Evolutionary conservation across 2,113 vertebrate genomes (phyloP), one percentile per base, ranked within the genome.

Genomic region (Neomonachus schauinslandi): DNA sequence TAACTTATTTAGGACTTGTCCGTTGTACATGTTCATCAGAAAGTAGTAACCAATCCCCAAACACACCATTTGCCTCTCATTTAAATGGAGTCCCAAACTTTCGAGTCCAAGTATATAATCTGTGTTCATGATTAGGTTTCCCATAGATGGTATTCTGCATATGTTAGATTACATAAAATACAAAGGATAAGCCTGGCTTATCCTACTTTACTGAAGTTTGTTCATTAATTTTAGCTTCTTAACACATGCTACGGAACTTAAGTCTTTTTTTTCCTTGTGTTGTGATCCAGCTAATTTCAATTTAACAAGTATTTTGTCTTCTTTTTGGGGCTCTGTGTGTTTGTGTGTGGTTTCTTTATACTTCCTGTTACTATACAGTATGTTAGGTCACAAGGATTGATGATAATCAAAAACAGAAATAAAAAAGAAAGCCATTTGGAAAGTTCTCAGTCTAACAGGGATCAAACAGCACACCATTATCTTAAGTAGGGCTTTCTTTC

Each of bases 221-320:
- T 95, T 63, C 33, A 89, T 83, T 92, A 89, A 86, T 46, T 94
- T 95, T 51, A 71, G 46, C 33, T 94, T 46, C 26, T 93, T 69
- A 84, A 74, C 16, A 76, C 19, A 3, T 67, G 46, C 1, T 36
- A 19, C 0, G 80, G 61, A 90, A 19, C 2, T 63, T 89, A 61
- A 21, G 16, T 89, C 74, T 33, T 36, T 26, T 31, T 31, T 42
- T 33, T 10, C n/a, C 31, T 36, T 33, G 26, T 63, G 42, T 59
- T 91, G 9, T 76, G 19, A 88, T 61, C 5, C 89, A 88, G 63
- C 51, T 33, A 65, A 14, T 39, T 77, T 4, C 42, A 65, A 1
- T 42, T 84, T 46, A 81, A 95, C 15, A 36, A 61, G 53, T 6
- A 61, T 2, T 1, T n/a, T 31, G n/a, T 61, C 8, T 63, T 85